phyloP scores from a whole-genome alignment of 1,140 invertebrate species.

The Drosophila repletoides region DNA sequence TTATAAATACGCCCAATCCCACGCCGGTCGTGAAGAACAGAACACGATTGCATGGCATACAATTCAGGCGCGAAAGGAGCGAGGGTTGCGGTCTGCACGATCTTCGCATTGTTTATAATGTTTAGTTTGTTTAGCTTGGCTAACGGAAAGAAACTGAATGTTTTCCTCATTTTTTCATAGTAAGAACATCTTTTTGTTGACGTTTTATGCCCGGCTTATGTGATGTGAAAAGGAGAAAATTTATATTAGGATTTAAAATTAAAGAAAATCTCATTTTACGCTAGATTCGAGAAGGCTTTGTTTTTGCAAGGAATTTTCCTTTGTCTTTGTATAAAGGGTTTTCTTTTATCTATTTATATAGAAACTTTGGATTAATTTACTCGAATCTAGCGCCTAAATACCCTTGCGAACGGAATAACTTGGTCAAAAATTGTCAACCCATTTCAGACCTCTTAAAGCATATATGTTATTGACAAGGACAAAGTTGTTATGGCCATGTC shows the following conservation, averaged over 20 bases:
- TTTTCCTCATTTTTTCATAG: background rate
- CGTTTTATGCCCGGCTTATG: background rate
- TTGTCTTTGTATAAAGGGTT: no score
- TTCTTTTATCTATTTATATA: no score
- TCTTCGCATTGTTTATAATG: constrained; percentile 32
- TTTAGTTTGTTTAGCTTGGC: background rate
- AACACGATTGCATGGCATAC: constrained; percentile 50
- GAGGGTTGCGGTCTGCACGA: constrained; percentile 40
- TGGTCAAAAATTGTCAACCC: no score
- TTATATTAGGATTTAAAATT: no score
- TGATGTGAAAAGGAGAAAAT: background rate
- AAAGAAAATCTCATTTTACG: background rate
- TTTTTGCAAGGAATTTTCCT: no score
- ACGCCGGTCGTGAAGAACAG: constrained; percentile 57
- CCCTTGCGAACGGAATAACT: no score
- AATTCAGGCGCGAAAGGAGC: constrained; percentile 56
- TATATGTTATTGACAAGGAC: no score
- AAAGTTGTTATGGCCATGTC: no score
- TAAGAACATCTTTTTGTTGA: background rate
- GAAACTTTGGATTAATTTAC: no score
- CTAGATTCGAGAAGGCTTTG: no score
- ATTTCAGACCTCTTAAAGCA: no score
- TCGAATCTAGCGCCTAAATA: no score
- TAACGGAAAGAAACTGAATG: background rate
- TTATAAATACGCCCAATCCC: constrained; percentile 25